Conservation (phyloP, 1,140 invertebrate species). For the Acromyrmex charruanus region DNA sequence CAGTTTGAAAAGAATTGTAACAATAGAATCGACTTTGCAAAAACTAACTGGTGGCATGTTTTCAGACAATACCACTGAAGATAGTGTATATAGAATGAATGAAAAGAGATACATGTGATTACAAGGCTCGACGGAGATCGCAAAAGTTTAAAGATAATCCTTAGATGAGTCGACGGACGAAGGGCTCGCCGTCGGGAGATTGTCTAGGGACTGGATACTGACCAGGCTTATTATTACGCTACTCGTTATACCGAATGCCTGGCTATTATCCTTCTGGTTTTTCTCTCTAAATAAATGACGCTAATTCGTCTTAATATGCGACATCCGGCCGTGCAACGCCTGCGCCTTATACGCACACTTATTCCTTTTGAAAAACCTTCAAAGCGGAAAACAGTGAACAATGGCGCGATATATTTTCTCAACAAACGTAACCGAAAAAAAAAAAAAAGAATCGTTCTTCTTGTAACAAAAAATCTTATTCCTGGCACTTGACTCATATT, state of each 20-base stretch:
- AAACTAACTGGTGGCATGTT: constrained; percentile 17
- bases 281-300: constrained; percentile 80
- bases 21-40: constrained; percentile 6
- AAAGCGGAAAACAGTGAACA: constrained; percentile 12
- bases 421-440: neutral
- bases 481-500: neutral
- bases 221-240: constrained; percentile 73
- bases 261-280: constrained; percentile 76
- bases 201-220: constrained; percentile 47
- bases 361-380: constrained; percentile 69
- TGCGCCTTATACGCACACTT: constrained; percentile 56
- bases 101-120: constrained; percentile 39
- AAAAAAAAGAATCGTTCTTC: neutral
- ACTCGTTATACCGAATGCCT: constrained; percentile 60
- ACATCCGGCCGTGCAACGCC: constrained; percentile 74
- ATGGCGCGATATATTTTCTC: constrained; percentile 7
- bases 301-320: constrained; percentile 79
- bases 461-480: neutral
- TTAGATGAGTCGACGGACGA: constrained; percentile 29
- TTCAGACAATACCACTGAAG: constrained; percentile 21
- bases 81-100: neutral
- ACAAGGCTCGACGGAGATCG: constrained; percentile 22
- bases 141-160: constrained; percentile 52
- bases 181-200: neutral
- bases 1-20: neutral